phyloP scores from a whole-genome alignment of 2,888 invertebrate genomes.

The Odiellus spinosus region DNA sequence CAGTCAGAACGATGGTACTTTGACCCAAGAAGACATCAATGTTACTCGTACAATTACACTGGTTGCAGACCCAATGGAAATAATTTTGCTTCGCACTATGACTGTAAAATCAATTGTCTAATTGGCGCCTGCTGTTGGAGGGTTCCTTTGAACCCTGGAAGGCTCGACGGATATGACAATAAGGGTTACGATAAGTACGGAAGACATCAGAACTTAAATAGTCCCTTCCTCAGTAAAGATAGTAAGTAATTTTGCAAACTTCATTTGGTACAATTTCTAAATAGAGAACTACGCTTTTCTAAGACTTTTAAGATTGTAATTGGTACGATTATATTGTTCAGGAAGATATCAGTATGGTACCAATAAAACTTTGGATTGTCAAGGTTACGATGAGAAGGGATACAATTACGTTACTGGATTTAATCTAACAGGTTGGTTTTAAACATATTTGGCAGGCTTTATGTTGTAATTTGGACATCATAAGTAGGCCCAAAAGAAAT shows the following conservation, averaged over 20 bases:
- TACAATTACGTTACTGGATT: slow-evolving; percentile 24
- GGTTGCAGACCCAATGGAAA: slow-evolving; percentile 70
- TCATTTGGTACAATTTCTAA: too few relatives aligned
- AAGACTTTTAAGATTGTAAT: slow-evolving; percentile 23
- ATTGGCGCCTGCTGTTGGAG: slow-evolving; percentile 15
- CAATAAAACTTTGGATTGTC: slow-evolving; percentile 18
- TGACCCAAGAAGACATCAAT: slow-evolving; percentile 57
- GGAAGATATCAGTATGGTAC: slow-evolving; percentile 16
- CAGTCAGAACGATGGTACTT: slow-evolving; percentile 47
- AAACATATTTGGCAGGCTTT: too few relatives aligned
- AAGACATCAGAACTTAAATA: too few relatives aligned
- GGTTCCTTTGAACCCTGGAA: slow-evolving; percentile 3
- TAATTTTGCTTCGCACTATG: slow-evolving; percentile 60
- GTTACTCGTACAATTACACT: slow-evolving; percentile 49
- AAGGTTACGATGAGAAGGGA: slow-evolving; percentile 24
- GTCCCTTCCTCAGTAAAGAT: too few relatives aligned
- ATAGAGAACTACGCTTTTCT: background rate
- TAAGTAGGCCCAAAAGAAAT: too few relatives aligned
- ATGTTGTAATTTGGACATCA: too few relatives aligned
- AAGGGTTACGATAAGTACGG: slow-evolving; percentile 12
- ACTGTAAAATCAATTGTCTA: slow-evolving; percentile 36
- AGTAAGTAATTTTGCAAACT: too few relatives aligned
- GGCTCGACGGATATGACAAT: slow-evolving; percentile 7
- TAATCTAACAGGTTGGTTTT: slow-evolving; percentile 24
- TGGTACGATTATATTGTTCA: slow-evolving; percentile 25